Conservation (phyloP, 1,140 invertebrate genomes). For the Episyrphus balteatus region DNA sequence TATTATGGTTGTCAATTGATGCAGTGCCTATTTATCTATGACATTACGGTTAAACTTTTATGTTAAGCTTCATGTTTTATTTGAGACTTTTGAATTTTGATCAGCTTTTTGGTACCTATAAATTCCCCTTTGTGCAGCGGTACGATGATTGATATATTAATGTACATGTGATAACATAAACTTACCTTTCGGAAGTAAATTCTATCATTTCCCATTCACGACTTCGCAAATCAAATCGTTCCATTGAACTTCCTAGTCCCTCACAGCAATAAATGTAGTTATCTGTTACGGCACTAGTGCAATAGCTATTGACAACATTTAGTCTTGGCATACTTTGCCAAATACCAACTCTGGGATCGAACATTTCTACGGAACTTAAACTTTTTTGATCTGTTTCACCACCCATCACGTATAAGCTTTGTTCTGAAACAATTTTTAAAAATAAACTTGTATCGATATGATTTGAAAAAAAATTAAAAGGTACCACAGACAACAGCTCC, state of each 20-base stretch:
- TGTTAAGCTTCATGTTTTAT: too few species aligned
- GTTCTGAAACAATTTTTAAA: not conserved
- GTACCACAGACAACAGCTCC: conserved; percentile 7
- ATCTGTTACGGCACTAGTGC: conserved; percentile 7
- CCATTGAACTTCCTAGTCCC: conserved; percentile 10
- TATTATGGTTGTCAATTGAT: too few species aligned
- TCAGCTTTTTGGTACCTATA: too few species aligned
- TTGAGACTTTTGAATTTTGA: too few species aligned
- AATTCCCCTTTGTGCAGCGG: too few species aligned
- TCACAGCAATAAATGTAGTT: conserved; percentile 9
- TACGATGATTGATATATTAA: too few species aligned
- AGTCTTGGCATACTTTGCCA: conserved; percentile 6
- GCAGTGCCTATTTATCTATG: too few species aligned
- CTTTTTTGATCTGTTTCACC: conserved; percentile 8
- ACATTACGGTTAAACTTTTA: too few species aligned
- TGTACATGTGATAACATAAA: too few species aligned
- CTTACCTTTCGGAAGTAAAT: conserved; percentile 7
- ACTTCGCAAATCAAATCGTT: conserved; percentile 9
- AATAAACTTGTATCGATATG: not conserved
- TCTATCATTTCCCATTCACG: conserved; percentile 11
- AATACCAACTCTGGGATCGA: conserved; percentile 5
- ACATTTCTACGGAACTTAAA: conserved; percentile 7
- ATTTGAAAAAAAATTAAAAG: not conserved
- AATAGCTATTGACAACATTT: conserved; percentile 11
- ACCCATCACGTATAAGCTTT: conserved; percentile 10